These are phyloP conservation scores for Gortyna flavago DNA, from an alignment of 2,888 invertebrate species.

Conservation along the genomic window DNA sequence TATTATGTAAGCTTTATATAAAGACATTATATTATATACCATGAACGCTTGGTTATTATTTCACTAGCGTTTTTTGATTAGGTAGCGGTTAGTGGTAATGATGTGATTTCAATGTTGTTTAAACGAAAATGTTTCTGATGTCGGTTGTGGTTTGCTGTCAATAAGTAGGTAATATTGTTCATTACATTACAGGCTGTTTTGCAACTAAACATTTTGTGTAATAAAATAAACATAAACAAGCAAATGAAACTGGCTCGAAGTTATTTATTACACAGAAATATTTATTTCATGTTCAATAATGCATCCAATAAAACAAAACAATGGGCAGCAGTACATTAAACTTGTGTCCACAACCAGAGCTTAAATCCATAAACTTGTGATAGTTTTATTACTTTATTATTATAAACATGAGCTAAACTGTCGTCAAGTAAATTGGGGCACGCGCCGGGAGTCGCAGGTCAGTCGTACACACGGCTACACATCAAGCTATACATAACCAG, in stretches of 20 bases:
- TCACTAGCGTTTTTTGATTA: not conserved
- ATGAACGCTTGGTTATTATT: not conserved
- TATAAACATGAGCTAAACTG: slow-evolving; percentile 7
- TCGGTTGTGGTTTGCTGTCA: slow-evolving; percentile 8
- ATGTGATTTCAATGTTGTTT: slow-evolving; percentile 19
- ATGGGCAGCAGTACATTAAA: not conserved
- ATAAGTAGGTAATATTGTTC: slow-evolving; percentile 20
- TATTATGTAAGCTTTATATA: not conserved
- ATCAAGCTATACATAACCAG: too few relatives aligned
- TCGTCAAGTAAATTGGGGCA: slow-evolving; percentile 39
- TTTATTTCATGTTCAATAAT: slow-evolving; percentile 20
- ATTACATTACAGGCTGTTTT: not conserved
- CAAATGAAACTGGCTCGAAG: slow-evolving; percentile 3
- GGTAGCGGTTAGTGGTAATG: slow-evolving; percentile 9
- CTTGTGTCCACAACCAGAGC: not conserved
- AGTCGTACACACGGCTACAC: too few relatives aligned
- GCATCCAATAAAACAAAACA: slow-evolving; percentile 25
- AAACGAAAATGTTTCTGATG: slow-evolving; percentile 11
- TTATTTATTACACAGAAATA: slow-evolving; percentile 30
- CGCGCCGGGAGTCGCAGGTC: not conserved
- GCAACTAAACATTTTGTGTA: not conserved
- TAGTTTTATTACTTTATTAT: not conserved
- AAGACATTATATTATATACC: not conserved
- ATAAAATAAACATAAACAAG: slow-evolving; percentile 23
- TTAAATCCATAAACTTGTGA: not conserved